These are phyloP conservation scores for Eupelmus urozonus DNA, from an alignment of 2,888 invertebrate species.

Conservation along the genomic window DNA sequence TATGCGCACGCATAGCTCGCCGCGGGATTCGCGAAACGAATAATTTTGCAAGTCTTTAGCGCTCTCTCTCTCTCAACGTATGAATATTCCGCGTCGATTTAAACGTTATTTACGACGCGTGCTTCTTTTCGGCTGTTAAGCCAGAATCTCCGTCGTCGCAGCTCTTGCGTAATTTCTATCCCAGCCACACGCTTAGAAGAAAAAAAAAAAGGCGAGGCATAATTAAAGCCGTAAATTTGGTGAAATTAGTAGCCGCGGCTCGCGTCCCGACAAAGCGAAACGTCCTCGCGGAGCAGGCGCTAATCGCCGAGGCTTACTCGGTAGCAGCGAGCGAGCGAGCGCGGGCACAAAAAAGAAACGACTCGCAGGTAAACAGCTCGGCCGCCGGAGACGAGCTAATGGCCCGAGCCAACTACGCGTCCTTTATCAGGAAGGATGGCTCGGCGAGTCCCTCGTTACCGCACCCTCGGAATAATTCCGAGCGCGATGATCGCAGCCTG, in stretches of 20 bases:
- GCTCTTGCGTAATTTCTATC: neutral
- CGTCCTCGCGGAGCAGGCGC: too few species aligned
- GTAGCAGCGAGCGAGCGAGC: neutral
- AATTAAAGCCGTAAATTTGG: neutral
- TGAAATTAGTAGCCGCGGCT: neutral
- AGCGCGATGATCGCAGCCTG: neutral
- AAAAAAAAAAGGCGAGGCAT: too few species aligned
- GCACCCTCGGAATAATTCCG: slow-evolving; percentile 41
- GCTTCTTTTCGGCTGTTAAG: too few species aligned
- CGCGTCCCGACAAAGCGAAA: neutral
- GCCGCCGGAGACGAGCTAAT: slow-evolving; percentile 42
- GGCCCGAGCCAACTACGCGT: slow-evolving; percentile 32
- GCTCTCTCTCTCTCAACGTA: too few species aligned
- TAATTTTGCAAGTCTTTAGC: neutral
- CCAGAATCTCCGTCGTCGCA: too few species aligned
- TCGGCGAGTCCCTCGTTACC: slow-evolving; percentile 53
- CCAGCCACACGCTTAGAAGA: neutral
- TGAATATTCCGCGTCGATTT: too few species aligned
- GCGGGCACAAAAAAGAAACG: slow-evolving; percentile 7
- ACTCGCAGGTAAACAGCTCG: slow-evolving; percentile 36
- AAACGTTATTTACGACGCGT: too few species aligned
- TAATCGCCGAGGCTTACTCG: slow-evolving; percentile 15
- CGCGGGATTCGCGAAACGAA: neutral
- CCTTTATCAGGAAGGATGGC: slow-evolving; percentile 47
- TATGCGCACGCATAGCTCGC: neutral